Base-by-base conservation (phyloP, 2,888 invertebrate genomes). In the Zygaena filipendulae region DNA sequence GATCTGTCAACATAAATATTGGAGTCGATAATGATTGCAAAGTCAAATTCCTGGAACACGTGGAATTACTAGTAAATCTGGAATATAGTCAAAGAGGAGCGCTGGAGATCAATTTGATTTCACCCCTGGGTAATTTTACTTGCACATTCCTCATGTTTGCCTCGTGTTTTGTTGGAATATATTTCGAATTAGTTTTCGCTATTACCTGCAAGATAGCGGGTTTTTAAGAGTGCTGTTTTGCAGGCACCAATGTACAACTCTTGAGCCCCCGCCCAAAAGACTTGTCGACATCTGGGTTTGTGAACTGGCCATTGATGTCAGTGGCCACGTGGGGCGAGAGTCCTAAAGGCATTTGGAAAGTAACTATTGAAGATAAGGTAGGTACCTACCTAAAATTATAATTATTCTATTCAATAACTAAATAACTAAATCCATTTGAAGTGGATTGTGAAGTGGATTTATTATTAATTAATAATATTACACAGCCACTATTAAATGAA, bases 311-410 rank as follows among this genome's bases (percentile, higher is more conserved):
- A 4, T 88, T 97, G 49, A 90, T 90, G 83, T 92, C 94, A 0
- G 91, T 95, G 0, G 93, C 91, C 44, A 90, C 90, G 1, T 97
- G 96, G 96, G 95, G 93, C 1, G 96, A 96, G 64, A 66, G 83
- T 35, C 87, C 93, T 0, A 52, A 55, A 6, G 95, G 95, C 1
- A 49, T 63, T 9, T 91, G 91, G 91, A 79, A 42, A n/a, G 48
- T 63, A 8, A 54, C 60, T 11, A 41, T 85, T 24, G 44, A 58
- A 21, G 85, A 85, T 45, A 50, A 59, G 51, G 84, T 84, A 57
- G 25, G 25, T 11, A 11, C 22, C 10, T 27, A 14, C n/a, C n/a
- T n/a, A n/a, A n/a, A n/a, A n/a, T n/a, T 20, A 11, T 7, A 16
- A 16, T 16, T n/a, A n/a, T 16, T 7, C 4, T 16, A 16, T 5